Base-by-base conservation (phyloP, 2,113 vertebrate genomes). In the Istiophorus platypterus region DNA sequence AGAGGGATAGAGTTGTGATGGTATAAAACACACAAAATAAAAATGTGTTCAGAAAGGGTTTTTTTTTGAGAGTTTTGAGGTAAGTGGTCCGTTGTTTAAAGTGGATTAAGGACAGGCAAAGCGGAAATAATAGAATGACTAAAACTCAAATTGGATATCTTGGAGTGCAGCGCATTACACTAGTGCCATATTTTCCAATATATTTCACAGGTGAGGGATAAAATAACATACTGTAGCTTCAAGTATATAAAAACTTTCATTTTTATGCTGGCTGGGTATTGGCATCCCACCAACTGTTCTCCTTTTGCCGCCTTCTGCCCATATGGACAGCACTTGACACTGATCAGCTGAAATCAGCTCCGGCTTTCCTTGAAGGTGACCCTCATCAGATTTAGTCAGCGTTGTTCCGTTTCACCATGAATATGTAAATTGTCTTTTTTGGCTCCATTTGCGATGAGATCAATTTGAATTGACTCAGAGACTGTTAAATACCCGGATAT, bases 401-500 rank as follows among this genome's bases (percentile, higher is more conserved):
- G 80, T 86, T 90, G 88, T 90, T 89, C 76, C 7, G 1, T 82
- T 82, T 78, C 80, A 57, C 39, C 87, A 89, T 92, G 87, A 92
- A 91, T 93, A 92, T 90, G 88, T 75, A 92, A 86, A 89, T 90
- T 59, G 76, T 77, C 56, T 78, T 86, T 88, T 87, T 87, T 90
- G 88, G 79, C 85, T 86, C 74, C 76, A 68, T 89, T 90, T 87
- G 58, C 81, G 84, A 82, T 76, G 49, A 85, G 88, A 90, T 92
- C 90, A 89, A 85, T 88, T 89, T 84, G 78, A 84, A 82, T 78
- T 79, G 84, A 89, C 89, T 87, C 20, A 0, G 63, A 57, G 92
- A 92, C 91, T 92, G 81, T 90, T 91, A 93, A 94, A 93, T 78
- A 92, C 84, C 80, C 68, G 24, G 81, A 79, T 76, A 81, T 81